Base-by-base conservation (phyloP, 2,888 invertebrate genomes). In the Diaperis boleti region DNA sequence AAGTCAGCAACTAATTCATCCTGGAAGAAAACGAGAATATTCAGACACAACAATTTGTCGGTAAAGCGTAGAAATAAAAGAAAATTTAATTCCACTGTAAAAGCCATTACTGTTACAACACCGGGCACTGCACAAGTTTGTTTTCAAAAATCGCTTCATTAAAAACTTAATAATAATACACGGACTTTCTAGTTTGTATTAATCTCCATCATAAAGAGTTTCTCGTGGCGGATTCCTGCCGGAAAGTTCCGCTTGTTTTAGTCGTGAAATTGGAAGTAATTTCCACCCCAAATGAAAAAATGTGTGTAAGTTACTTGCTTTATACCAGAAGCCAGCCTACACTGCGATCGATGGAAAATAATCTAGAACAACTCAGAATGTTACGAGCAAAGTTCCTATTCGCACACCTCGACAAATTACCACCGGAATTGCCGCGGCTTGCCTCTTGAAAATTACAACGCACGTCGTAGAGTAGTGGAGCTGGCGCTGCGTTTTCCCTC, bases 341-440 rank as follows among this genome's bases (percentile, higher is more conserved):
- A n/a, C n/a, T n/a, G n/a, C 44, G 68, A 71, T 69, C 69, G 71
- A 72, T 73, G 69, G 65, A 66, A 72, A 73, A 72, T 73, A 73
- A 71, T 73, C 70, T 67, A 65, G 68, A 67, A 66, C 68, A 69
- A 67, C 62, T 69, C 61, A 49, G 62, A 71, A 70, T 64, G 69
- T 65, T 67, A 62, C 68, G 63, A 68, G 67, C 57, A 60, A 67
- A 61, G 63, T 69, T 69, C 67, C 65, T 62, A 57, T 65, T 67
- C 65, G 56, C 67, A 67, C 68, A 67, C 62, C 68, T 68, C 63
- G 59, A 59, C 63, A 64, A 64, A 65, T 67, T 62, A 62, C 57
- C 55, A 56, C 49, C 45, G 62, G 59, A 65, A 62, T 65, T 65
- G 65, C 59, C 54, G 59, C 37, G 54, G 61, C 61, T 41, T 61